Percentiles rank a stretch among this genome's conserved stretches.
These are phyloP conservation scores for Poeciliopsis paucimaculata DNA, from an alignment of 2,797 vertebrate genomes.

Conservation along the genomic window DNA sequence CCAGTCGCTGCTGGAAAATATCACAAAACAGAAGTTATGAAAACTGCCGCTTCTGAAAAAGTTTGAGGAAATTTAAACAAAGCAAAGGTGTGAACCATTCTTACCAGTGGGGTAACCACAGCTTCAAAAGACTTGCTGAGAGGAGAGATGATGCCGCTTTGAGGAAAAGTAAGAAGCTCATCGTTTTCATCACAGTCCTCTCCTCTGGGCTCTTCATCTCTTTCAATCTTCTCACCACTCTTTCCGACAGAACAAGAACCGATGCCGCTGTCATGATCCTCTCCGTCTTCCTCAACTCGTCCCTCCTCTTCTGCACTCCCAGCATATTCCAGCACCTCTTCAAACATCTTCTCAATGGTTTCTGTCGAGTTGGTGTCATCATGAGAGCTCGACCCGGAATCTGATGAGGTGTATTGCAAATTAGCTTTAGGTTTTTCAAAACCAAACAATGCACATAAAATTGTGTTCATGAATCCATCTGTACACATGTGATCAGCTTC, in stretches of 20 bases:
- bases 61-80: not conserved
- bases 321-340: slow-evolving; percentile 79
- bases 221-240: slow-evolving; percentile 26
- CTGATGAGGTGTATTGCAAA: slow-evolving; percentile 40
- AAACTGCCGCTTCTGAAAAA: not conserved
- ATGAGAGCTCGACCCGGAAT: slow-evolving; percentile 51
- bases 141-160: slow-evolving; percentile 79
- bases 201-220: slow-evolving; percentile 20
- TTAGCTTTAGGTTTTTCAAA: not conserved
- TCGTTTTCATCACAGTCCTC: slow-evolving; percentile 45
- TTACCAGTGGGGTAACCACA: slow-evolving; percentile 83
- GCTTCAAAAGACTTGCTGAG: slow-evolving; percentile 84
- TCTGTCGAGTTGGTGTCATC: slow-evolving; percentile 77
- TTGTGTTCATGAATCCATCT: not conserved
- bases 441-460: not conserved
- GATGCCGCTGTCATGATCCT: slow-evolving; percentile 51
- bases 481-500: not conserved
- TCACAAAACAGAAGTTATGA: not conserved
- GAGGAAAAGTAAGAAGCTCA: slow-evolving; percentile 78
- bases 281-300: slow-evolving; percentile 17
- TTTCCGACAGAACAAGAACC: slow-evolving; percentile 20
- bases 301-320: slow-evolving; percentile 52
- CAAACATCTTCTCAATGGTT: slow-evolving; percentile 82
- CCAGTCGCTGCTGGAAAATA: slow-evolving; percentile 62
- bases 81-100: not conserved